Conservation (phyloP, 2,797 vertebrate species). For the Artibeus jamaicensis region DNA sequence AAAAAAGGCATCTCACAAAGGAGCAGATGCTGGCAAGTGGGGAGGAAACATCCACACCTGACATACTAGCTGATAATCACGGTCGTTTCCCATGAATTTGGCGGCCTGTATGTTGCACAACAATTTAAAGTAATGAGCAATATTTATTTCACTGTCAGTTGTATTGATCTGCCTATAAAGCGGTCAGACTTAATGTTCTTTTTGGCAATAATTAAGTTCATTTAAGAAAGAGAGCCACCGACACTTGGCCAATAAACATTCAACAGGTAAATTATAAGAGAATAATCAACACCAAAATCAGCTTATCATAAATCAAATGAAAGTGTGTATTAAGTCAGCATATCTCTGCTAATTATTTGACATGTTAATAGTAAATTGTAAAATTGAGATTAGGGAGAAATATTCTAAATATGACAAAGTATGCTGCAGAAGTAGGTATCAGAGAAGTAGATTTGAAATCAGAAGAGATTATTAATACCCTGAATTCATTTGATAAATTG, state of each 20-base stretch:
- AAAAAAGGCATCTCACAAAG: neutral
- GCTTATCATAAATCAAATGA: neutral
- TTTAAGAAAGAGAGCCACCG: slow-evolving; percentile 48
- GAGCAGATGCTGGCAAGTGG: neutral
- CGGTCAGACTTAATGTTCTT: slow-evolving; percentile 61
- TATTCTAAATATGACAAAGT: neutral
- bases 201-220: slow-evolving; percentile 60
- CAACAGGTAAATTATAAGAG: neutral
- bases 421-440: neutral
- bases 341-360: neutral
- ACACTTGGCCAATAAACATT: neutral
- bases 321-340: neutral
- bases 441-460: neutral
- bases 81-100: neutral
- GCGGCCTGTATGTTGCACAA: neutral
- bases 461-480: neutral
- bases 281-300: neutral
- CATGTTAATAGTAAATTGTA: neutral
- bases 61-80: neutral
- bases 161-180: slow-evolving; percentile 70
- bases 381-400: neutral
- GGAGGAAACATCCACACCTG: neutral
- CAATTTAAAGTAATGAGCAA: slow-evolving; percentile 57
- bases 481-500: neutral
- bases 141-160: slow-evolving; percentile 68